Evolutionary conservation across 2,113 vertebrate species (phyloP).

Genomic region (Pseudorhombus dupliciocellatus): DNA sequence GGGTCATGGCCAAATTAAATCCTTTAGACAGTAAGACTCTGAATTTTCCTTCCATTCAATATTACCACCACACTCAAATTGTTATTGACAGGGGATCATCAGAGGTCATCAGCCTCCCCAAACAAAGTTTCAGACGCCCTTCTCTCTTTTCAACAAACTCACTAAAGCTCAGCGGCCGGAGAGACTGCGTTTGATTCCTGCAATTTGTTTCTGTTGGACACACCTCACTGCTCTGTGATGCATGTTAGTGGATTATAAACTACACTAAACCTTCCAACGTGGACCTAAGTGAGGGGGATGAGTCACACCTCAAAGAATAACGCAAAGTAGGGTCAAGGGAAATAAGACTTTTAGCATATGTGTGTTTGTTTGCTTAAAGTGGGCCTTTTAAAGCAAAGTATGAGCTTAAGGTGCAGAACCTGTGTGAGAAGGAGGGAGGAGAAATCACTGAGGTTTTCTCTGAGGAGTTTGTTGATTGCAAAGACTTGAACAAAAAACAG

Average conservation of each 20-base stretch:
- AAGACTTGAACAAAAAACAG: slow-evolving; percentile 17
- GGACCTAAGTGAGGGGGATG: slow-evolving; percentile 27
- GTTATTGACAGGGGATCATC: background rate
- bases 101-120: background rate
- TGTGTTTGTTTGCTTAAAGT: background rate
- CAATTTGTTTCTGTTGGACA: slow-evolving; percentile 34
- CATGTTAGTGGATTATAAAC: slow-evolving; percentile 13
- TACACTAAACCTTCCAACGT: slow-evolving; percentile 25
- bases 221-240: slow-evolving; percentile 33
- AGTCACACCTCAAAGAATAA: slow-evolving; percentile 44
- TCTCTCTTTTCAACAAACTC: background rate
- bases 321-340: slow-evolving; percentile 41
- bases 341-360: slow-evolving; percentile 40
- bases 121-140: background rate
- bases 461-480: slow-evolving; percentile 24
- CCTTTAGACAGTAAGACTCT: too few species aligned
- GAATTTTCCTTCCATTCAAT: background rate
- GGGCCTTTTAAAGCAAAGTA: background rate
- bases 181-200: slow-evolving; percentile 3
- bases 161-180: background rate
- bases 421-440: background rate
- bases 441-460: slow-evolving; percentile 7
- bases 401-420: too few species aligned
- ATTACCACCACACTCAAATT: background rate
- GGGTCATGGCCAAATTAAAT: too few species aligned